Percentiles rank a stretch among this genome's conserved stretches.
Conservation (phyloP, 2,113 vertebrate genomes). For the Cottus gobio region DNA sequence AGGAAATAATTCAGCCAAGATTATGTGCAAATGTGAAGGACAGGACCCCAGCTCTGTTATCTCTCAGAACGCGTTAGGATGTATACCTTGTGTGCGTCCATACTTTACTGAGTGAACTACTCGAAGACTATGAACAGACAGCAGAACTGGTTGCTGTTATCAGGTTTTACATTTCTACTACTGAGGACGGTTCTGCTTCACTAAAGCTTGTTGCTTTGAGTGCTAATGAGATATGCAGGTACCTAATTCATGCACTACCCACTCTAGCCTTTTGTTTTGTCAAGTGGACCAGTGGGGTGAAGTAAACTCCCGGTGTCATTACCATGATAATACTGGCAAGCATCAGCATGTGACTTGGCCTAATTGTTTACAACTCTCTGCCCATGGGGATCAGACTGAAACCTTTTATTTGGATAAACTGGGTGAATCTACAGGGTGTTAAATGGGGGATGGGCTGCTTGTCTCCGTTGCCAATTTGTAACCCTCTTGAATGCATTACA, state of each 20-base stretch:
- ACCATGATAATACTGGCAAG: slow-evolving; percentile 23
- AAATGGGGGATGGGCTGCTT: not conserved
- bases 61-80: not conserved
- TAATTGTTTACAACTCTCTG: slow-evolving; percentile 37
- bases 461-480: not conserved
- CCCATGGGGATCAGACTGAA: slow-evolving; percentile 1
- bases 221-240: slow-evolving; percentile 6
- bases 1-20: not conserved
- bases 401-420: slow-evolving; percentile 20
- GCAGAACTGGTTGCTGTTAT: slow-evolving; percentile 22
- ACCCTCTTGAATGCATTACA: not conserved
- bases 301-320: slow-evolving; percentile 26
- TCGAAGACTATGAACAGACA: slow-evolving; percentile 3
- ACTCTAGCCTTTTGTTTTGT: not conserved
- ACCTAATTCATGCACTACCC: not conserved
- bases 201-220: not conserved
- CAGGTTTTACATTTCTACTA: not conserved
- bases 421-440: slow-evolving; percentile 3
- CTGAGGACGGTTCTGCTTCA: not conserved
- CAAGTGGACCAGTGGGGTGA: not conserved
- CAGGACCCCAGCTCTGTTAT: not conserved
- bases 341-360: slow-evolving; percentile 26
- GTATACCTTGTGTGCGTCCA: not conserved
- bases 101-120: not conserved
- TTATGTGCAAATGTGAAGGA: not conserved